phyloP scores from a whole-genome alignment of 2,797 vertebrate genomes.

The Merluccius polli region DNA sequence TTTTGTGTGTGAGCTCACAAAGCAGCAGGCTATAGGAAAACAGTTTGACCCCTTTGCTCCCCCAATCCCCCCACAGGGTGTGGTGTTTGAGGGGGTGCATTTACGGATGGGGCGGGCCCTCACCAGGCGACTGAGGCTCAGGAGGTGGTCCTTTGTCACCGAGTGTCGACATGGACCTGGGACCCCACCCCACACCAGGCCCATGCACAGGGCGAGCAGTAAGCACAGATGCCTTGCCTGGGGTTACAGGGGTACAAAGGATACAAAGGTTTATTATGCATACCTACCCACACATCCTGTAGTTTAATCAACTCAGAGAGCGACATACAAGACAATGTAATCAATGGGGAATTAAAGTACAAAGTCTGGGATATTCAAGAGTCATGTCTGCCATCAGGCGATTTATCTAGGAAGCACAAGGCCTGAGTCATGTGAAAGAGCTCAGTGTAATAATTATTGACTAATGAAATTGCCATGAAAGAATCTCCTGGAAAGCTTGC shows the following conservation, averaged over 20 bases:
- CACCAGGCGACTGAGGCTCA: conserved; percentile 58
- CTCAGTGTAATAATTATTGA: not conserved
- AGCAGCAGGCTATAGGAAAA: too few species aligned
- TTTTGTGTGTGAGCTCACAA: too few species aligned
- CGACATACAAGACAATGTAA: not conserved
- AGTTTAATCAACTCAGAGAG: not conserved
- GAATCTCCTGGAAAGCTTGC: not conserved
- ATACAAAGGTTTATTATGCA: conserved; percentile 1
- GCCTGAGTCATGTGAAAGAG: not conserved
- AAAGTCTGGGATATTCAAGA: not conserved
- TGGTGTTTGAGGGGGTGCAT: too few species aligned
- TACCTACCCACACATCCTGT: not conserved
- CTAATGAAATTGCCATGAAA: not conserved
- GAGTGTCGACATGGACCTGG: conserved; percentile 64
- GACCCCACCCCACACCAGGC: conserved; percentile 47
- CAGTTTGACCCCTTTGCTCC: too few species aligned
- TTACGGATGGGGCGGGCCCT: not conserved
- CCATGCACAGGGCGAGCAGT: conserved; percentile 55
- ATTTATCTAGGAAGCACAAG: not conserved
- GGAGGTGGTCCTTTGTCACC: conserved; percentile 55
- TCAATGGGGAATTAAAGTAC: not conserved
- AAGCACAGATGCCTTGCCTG: conserved; percentile 60
- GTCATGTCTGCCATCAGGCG: not conserved
- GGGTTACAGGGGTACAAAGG: conserved; percentile 16
- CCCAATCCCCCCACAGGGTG: too few species aligned